phyloP scores from a whole-genome alignment of 2,797 vertebrate species.

The Poecilia gillii region DNA sequence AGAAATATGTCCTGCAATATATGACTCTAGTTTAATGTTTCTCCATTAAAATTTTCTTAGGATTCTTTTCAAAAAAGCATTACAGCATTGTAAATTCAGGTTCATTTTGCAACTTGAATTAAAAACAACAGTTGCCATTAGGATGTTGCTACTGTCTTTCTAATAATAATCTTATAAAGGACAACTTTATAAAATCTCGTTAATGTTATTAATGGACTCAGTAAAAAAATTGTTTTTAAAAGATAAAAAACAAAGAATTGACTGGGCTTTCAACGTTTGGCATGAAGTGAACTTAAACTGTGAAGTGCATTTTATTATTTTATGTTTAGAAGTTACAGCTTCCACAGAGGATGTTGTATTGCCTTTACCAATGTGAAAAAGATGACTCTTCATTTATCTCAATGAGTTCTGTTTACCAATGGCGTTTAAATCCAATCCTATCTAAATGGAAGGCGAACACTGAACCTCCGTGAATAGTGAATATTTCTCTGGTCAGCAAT shows the following conservation, averaged over 20 bases:
- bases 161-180: not conserved
- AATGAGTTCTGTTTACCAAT: not conserved
- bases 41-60: not conserved
- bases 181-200: too few relatives aligned
- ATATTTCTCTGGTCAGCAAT: not conserved
- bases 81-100: not conserved
- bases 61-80: not conserved
- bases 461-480: not conserved
- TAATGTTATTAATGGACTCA: not conserved
- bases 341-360: not conserved
- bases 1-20: conserved; percentile 10
- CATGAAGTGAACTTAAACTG: not conserved
- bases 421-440: not conserved
- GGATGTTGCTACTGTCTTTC: not conserved
- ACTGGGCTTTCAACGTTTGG: not conserved
- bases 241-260: too few relatives aligned
- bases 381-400: not conserved
- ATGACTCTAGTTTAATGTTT: not conserved
- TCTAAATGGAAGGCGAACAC: not conserved
- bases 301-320: not conserved
- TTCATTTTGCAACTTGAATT: not conserved
- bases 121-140: not conserved
- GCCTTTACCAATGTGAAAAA: not conserved
- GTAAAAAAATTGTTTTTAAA: too few relatives aligned
- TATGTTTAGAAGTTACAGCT: not conserved